These are phyloP conservation scores for Drosophila pectinifera DNA, from an alignment of 1,140 invertebrate genomes.

Conservation along the genomic window DNA sequence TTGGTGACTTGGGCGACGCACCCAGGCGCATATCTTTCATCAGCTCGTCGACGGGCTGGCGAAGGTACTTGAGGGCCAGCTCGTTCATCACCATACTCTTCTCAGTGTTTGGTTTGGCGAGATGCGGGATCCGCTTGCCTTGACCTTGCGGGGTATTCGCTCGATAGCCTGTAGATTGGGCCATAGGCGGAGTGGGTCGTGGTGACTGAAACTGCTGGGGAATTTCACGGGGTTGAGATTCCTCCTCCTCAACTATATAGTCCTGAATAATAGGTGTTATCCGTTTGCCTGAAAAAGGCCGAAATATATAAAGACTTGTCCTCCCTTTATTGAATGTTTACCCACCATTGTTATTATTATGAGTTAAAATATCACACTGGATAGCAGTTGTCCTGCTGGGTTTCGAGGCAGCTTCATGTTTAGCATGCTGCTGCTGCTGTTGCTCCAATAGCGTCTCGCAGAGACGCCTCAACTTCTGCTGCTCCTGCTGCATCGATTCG, in stretches of 20 bases:
- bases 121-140: constrained; percentile 18
- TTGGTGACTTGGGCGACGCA: constrained; percentile 8
- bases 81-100: constrained; percentile 83
- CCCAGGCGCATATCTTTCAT: constrained; percentile 68
- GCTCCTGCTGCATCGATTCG: constrained; percentile 60
- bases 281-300: constrained; percentile 31
- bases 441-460: constrained; percentile 49
- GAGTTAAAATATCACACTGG: constrained; percentile 56
- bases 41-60: constrained; percentile 72
- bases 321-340: background rate
- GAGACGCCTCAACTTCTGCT: constrained; percentile 48
- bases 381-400: constrained; percentile 39
- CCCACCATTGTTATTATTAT: constrained; percentile 41
- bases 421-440: constrained; percentile 40
- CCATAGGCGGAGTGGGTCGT: constrained; percentile 52
- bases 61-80: constrained; percentile 74
- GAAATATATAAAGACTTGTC: background rate
- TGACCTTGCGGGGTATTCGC: constrained; percentile 50
- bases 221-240: constrained; percentile 19
- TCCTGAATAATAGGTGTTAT: constrained; percentile 59
- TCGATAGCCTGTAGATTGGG: constrained; percentile 74
- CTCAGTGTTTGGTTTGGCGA: constrained; percentile 63
- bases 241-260: constrained; percentile 68
- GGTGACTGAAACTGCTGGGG: constrained; percentile 67
- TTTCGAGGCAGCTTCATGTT: constrained; percentile 7